These are phyloP conservation scores for Lutjanus campechanus DNA, from an alignment of 2,797 vertebrate genomes.

Conservation along the genomic window DNA sequence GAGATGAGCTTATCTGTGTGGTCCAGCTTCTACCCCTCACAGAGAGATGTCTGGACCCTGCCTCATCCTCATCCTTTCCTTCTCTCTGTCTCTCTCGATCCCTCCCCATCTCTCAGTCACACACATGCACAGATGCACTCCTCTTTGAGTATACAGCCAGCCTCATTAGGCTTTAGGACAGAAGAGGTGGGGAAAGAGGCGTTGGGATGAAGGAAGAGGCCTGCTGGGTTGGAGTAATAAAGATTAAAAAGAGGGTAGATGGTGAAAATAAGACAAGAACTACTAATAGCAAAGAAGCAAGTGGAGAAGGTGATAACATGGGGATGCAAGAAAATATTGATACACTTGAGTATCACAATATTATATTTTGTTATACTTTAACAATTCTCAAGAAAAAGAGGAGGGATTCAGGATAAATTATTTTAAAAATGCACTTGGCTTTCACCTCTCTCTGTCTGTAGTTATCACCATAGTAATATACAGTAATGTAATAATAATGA, in stretches of 20 bases:
- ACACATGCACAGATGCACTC: constrained; percentile 15
- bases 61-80: constrained; percentile 46
- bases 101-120: constrained; percentile 16
- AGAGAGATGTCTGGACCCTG: constrained; percentile 65
- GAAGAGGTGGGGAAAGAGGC: constrained; percentile 16
- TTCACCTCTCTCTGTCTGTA: no score
- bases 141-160: constrained; percentile 40
- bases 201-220: constrained; percentile 21
- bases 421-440: no score
- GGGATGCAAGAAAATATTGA: background rate
- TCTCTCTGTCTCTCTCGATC: constrained; percentile 34
- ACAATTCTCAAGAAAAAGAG: background rate
- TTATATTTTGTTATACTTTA: no score
- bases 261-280: constrained; percentile 17
- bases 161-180: constrained; percentile 48
- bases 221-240: constrained; percentile 22
- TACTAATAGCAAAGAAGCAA: constrained; percentile 11
- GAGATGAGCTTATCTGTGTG: constrained; percentile 80
- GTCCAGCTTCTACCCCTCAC: constrained; percentile 74
- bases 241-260: constrained; percentile 18
- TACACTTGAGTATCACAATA: no score
- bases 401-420: no score
- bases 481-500: no score
- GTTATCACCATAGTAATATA: no score
- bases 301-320: background rate